Base-by-base conservation (phyloP, 2,797 vertebrate genomes). In the Onychomys arenicola region DNA sequence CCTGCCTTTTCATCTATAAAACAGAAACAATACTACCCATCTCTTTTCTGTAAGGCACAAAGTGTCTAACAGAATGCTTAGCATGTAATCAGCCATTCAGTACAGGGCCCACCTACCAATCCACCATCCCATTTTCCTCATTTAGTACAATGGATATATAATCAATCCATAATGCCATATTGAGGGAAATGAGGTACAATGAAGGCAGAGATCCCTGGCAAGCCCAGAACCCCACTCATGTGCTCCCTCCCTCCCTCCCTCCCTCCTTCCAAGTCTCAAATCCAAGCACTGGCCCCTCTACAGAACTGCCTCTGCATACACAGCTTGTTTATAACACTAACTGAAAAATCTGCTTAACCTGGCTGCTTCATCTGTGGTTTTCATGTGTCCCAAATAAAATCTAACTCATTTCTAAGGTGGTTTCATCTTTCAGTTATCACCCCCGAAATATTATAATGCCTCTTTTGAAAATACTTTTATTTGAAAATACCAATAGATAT, bases 401-500 rank as follows among this genome's bases (percentile, higher is more conserved):
- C 82, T 83, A 91, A 93, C 77, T 96, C 83, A 75, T 80, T 93
- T 95, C 95, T 25, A 5, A 2, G 23, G 71, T 0, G 93, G 43
- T 71, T 94, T 84, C 90, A 82, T 23, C 90, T 97, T 95, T 96
- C 91, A 94, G 61, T 90, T 89, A 93, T 63, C 67, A 78, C 29
- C 43, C 78, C 95, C 80, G 71, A 80, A 43, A 78, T 27, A 89
- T 84, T 91, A 94, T 57, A 37, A 97, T 82, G 93, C 97, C 67
- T 92, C 16, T 96, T 34, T 90, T 97, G 27, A 95, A 97, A 97
- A 94, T 89, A 90, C 76, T 14, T 85, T 75, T 94, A 96, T 37
- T 78, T n/a, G n/a, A n/a, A n/a, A n/a, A n/a, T n/a, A n/a, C 84
- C 27, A 95, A 83, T 61, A 89, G 9, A 40, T 89, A 96, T 77